Conservation (phyloP, 2,888 invertebrate species). For the Apamea epomidion region DNA sequence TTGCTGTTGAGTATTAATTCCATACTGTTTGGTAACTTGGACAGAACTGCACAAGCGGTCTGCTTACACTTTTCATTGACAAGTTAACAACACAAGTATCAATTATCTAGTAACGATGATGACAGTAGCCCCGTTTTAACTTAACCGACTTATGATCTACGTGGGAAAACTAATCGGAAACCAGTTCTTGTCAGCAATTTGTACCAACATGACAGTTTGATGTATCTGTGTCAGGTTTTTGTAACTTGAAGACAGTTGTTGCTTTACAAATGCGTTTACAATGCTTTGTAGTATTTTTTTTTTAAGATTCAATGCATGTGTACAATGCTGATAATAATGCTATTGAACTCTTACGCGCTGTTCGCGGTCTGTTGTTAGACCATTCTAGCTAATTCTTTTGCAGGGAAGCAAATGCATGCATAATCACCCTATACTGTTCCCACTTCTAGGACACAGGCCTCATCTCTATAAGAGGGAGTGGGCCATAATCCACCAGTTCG, state of each 20-base stretch:
- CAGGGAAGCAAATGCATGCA: too few relatives aligned
- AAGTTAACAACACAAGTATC: background rate
- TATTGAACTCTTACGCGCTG: background rate
- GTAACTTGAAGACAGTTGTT: background rate
- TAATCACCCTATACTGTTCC: too few relatives aligned
- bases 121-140: constrained; percentile 45
- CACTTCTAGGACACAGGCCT: too few relatives aligned
- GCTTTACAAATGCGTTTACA: background rate
- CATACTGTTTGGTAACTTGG: too few relatives aligned
- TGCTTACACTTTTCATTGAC: background rate
- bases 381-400: background rate
- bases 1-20: background rate
- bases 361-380: too few relatives aligned
- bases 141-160: constrained; percentile 38
- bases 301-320: background rate
- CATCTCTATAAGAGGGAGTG: too few relatives aligned
- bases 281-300: background rate
- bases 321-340: background rate
- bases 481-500: too few relatives aligned
- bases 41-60: background rate
- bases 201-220: constrained; percentile 44
- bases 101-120: constrained; percentile 28
- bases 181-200: constrained; percentile 47
- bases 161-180: constrained; percentile 52
- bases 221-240: constrained; percentile 43